These are phyloP conservation scores for Meda fulgida DNA, from an alignment of 2,797 vertebrate species.

Conservation along the genomic window DNA sequence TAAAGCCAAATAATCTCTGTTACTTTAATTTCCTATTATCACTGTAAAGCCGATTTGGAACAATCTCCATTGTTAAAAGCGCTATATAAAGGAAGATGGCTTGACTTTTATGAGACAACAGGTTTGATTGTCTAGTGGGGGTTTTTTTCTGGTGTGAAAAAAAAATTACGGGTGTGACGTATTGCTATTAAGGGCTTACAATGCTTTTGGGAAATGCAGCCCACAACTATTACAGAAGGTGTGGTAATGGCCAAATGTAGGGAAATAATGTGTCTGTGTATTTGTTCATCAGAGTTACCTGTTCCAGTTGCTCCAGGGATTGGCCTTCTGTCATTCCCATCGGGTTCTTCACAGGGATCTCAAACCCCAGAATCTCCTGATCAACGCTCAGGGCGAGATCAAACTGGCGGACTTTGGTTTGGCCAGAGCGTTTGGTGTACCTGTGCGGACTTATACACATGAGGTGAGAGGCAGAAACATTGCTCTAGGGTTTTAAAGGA, in stretches of 20 bases:
- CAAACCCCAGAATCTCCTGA: constrained; percentile 96
- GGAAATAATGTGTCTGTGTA: not conserved
- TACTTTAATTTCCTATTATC: too few relatives aligned
- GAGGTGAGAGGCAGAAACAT: constrained; percentile 79
- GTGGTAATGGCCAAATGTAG: not conserved
- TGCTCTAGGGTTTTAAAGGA: not conserved
- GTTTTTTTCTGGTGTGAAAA: too few relatives aligned
- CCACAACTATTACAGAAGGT: not conserved
- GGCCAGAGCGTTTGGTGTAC: constrained; percentile 93
- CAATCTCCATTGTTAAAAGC: too few relatives aligned
- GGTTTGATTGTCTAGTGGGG: too few relatives aligned
- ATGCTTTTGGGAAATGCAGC: not conserved
- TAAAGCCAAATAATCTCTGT: too few relatives aligned
- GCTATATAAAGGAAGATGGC: too few relatives aligned
- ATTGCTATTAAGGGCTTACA: not conserved
- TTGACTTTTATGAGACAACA: too few relatives aligned
- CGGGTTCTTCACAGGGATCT: constrained; percentile 94
- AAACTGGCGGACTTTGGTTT: constrained; percentile 95
- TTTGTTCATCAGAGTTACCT: constrained; percentile 88
- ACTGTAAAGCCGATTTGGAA: too few relatives aligned
- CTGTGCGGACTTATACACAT: constrained; percentile 93
- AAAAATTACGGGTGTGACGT: not conserved
- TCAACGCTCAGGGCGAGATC: constrained; percentile 93
- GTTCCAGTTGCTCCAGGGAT: constrained; percentile 93
- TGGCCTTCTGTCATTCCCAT: constrained; percentile 96